Evolutionary conservation across 2,888 invertebrate species (phyloP).

Genomic region (Oscheius sp.): DNA sequence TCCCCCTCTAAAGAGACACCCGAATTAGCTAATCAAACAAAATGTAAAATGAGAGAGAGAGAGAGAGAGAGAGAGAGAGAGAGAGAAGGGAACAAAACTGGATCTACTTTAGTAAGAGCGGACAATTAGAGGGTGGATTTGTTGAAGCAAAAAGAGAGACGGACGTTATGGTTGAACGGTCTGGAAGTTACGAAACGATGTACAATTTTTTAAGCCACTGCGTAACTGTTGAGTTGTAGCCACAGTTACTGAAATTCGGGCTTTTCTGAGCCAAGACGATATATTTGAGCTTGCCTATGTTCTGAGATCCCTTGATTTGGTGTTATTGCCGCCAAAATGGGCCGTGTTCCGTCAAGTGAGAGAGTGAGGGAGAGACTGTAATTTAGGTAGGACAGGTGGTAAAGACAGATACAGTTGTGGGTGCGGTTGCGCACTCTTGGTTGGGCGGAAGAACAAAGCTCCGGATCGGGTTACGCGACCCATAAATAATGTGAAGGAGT

Average conservation of each 20-base stretch:
- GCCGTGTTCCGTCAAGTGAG: neutral
- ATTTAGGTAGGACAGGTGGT: neutral
- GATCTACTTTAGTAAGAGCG: neutral
- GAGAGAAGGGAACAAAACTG: neutral
- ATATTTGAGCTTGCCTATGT: neutral
- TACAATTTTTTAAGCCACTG: no score
- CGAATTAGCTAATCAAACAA: conserved; percentile 20
- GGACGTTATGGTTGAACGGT: neutral
- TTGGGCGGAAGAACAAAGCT: conserved; percentile 8
- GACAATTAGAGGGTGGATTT: neutral
- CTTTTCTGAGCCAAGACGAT: neutral
- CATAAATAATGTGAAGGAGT: conserved; percentile 25
- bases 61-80: neutral
- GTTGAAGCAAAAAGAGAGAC: neutral
- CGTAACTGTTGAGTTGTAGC: neutral
- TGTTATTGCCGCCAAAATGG: neutral
- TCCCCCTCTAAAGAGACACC: conserved; percentile 6
- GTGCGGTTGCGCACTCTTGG: neutral
- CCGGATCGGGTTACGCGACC: conserved; percentile 30
- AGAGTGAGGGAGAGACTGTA: neutral
- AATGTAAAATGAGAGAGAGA: neutral
- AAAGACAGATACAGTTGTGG: conserved; percentile 11
- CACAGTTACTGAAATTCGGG: neutral
- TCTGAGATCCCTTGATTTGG: neutral
- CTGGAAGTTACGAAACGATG: neutral